A percentile compares a stretch with the other conserved stretches of the same genome.
Conservation (phyloP, 2,888 invertebrate genomes). For the Escarpia spicata region DNA sequence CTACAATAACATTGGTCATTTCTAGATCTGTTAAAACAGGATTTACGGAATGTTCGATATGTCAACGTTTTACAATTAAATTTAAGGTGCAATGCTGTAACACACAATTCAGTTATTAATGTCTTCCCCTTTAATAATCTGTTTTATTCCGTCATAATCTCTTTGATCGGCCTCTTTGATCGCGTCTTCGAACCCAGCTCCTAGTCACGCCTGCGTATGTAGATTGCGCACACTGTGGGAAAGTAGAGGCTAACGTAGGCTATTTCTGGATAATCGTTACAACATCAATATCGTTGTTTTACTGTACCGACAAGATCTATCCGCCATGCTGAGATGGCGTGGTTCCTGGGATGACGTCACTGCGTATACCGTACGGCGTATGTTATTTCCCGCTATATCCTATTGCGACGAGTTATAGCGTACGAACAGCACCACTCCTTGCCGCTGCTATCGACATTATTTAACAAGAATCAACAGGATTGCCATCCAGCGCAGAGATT, state of each 20-base stretch:
- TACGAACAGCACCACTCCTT: background rate
- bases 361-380: background rate
- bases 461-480: background rate
- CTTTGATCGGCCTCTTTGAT: no score
- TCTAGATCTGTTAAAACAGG: background rate
- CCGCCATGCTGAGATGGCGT: background rate
- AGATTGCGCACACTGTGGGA: background rate
- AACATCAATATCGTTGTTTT: background rate
- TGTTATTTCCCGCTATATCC: background rate
- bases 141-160: no score
- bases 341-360: background rate
- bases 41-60: background rate
- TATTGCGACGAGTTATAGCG: background rate
- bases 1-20: background rate
- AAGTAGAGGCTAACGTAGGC: background rate
- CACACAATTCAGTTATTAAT: background rate
- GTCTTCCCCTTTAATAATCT: no score
- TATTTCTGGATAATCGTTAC: constrained; percentile 4
- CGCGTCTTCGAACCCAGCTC: no score
- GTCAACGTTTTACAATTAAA: background rate
- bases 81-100: background rate
- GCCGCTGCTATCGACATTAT: background rate
- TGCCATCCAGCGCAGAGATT: background rate
- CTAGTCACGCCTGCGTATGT: background rate
- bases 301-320: background rate